Evolutionary conservation across 1,140 invertebrate genomes (phyloP), one percentile per base, ranked within the genome.

Genomic region (Cyclargus thomasi): DNA sequence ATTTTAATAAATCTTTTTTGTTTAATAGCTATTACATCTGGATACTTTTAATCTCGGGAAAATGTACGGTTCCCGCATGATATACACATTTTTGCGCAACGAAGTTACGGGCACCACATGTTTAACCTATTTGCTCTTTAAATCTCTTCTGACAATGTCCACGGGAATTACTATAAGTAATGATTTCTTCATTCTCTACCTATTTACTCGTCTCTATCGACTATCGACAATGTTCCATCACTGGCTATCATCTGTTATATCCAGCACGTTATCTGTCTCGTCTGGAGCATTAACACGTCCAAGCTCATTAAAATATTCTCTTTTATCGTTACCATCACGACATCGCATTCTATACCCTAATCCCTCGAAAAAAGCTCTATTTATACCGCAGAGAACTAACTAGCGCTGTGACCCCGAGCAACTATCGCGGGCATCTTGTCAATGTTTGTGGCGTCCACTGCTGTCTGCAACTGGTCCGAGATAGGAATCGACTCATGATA

Each of bases 281-380:
- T 75, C 76, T 79, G 65, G 75, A 79, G 74, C 81, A 86, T 86
- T 83, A 84, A 86, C 82, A 85, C 80, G 80, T 82, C 79, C 77
- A 77, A 75, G 72, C 82, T 84, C 80, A 85, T 85, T 86, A 86
- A 77, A 82, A 82, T 78, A 76, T 70, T 68, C 68, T 71, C 72
- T 65, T 67, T 69, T 35, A 29, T 69, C 68, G 65, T 53, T 65
- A 23, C 62, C 35, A 7, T 63, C 21, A 7, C 21, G 59, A 11
- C 64, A 70, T 7, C 18, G 63, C 18, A 68, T 14, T 55, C 39
- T 59, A 14, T 63, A 63, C 64, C 35, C 36, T 73, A 70, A 29
- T n/a, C 16, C 53, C 53, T 59, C 35, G 53, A 20, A n/a, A 64
- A 62, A 77, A 57, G 55, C 29, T 14, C 11, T 35, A 21, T 7